Base-by-base conservation (phyloP, 35 echinoderm and acorn worm species). In the Ophiothrix spiculata region DNA sequence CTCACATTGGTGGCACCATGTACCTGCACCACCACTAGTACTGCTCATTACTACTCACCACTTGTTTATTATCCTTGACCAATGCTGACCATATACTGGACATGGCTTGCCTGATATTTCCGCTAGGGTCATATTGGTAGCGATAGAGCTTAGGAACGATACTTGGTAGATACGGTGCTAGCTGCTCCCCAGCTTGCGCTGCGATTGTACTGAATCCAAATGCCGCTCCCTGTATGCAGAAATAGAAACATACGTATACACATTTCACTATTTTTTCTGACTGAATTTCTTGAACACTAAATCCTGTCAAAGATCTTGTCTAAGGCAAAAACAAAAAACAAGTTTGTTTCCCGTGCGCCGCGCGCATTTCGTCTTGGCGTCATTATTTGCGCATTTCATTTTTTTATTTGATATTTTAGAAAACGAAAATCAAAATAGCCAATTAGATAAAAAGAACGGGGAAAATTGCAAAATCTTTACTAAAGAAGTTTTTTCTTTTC, bases 181-280 rank as follows among this genome's bases (percentile, higher is more conserved):
- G 83, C 40, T 97, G 95, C 60, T 97, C 95, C 39, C 91, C 85
- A 21, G 95, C 91, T 35, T 93, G 91, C 0, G 87, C 80, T 29
- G 91, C 91, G 33, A 97, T 97, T 16, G 91, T 90, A 31, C 95
- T 84, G 82, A 97, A 97, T 17, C 95, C 94, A 85, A 97, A 97
- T 39, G 95, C 95, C 63, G 95, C 95, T 56, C 95, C 95, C 95
- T 97, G 35, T 31, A 75, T 19, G 32, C 79, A 31, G 31, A 40
- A 84, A 87, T 40, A 56, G 39, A 42, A 42, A 77, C 0, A 19
- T 21, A 84, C 1, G 13, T 36, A 49, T 49, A 49, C 42, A 49
- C 19, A 49, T 49, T 49, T 6, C 6, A 49, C 19, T 10, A 49
- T 10, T 49, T 49, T 49, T 10, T 49, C 19, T 49, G 6, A 19